phyloP scores from a whole-genome alignment of 2,113 vertebrate genomes.

The Procavia capensis region DNA sequence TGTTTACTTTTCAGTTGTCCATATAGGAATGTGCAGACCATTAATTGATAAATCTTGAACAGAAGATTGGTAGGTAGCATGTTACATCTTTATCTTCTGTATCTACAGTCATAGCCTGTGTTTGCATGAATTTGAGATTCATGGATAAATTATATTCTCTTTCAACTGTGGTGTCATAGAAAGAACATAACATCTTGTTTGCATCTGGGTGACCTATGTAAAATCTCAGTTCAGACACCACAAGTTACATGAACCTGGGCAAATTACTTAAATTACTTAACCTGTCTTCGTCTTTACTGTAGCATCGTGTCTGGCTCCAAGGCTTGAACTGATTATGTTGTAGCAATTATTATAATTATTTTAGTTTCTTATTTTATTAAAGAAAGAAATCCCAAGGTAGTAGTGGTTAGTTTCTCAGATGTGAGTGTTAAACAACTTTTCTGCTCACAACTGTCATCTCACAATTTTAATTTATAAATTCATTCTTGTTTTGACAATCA shows the following conservation, averaged over 20 bases:
- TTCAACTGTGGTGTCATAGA: neutral
- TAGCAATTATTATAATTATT: neutral
- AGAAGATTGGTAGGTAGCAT: neutral
- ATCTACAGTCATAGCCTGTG: neutral
- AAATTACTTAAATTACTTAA: neutral
- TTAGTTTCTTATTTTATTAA: too few relatives aligned
- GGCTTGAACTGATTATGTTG: neutral
- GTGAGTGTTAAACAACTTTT: too few relatives aligned
- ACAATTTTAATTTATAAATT: neutral
- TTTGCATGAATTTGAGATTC: neutral
- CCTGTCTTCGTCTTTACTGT: neutral
- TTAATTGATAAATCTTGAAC: neutral
- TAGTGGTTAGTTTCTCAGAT: too few relatives aligned
- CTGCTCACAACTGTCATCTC: too few relatives aligned
- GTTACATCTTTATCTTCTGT: neutral
- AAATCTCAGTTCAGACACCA: neutral
- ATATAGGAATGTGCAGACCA: neutral
- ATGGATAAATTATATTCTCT: neutral
- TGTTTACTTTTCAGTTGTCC: neutral
- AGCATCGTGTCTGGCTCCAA: neutral
- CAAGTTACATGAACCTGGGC: neutral
- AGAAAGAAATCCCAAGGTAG: too few relatives aligned
- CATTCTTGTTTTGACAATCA: neutral
- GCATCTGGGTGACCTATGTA: neutral
- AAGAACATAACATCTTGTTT: slow-evolving; percentile 15